Evolutionary conservation across 2,888 invertebrate genomes (phyloP).

Genomic region (Apeira syringaria): DNA sequence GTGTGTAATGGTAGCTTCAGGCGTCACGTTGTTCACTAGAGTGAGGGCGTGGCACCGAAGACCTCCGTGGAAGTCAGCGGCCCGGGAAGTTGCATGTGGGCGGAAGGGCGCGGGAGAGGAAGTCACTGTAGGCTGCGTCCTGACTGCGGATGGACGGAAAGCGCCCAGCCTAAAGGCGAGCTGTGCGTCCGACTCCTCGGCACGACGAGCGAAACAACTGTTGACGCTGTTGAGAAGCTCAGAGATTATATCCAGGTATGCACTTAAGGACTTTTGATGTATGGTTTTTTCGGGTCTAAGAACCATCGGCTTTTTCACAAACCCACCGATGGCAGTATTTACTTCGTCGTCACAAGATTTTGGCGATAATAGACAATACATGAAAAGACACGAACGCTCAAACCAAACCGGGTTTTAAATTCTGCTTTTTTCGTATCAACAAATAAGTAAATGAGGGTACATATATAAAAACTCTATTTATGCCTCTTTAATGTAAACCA

Average conservation of each 20-base stretch:
- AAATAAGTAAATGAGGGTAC: too few relatives aligned
- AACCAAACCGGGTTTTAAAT: too few relatives aligned
- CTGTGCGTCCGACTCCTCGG: slow-evolving; percentile 44
- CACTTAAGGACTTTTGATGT: neutral
- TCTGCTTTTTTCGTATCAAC: too few relatives aligned
- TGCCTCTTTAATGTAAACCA: too few relatives aligned
- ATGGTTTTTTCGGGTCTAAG: too few relatives aligned
- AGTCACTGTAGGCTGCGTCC: slow-evolving; percentile 12
- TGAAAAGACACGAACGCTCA: too few relatives aligned
- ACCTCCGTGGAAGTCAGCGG: slow-evolving; percentile 40
- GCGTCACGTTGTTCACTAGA: slow-evolving; percentile 62
- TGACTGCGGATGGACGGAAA: slow-evolving; percentile 7
- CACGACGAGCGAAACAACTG: slow-evolving; percentile 57
- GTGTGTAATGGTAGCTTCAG: slow-evolving; percentile 44
- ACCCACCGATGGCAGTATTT: too few relatives aligned
- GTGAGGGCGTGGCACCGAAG: slow-evolving; percentile 52
- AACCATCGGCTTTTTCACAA: too few relatives aligned
- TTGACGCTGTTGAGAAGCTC: slow-evolving; percentile 62
- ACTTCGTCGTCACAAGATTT: too few relatives aligned
- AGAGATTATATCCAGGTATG: slow-evolving; percentile 54
- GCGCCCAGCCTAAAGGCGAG: slow-evolving; percentile 24
- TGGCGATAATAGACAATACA: too few relatives aligned
- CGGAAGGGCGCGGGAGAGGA: slow-evolving; percentile 16
- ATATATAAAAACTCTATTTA: too few relatives aligned
- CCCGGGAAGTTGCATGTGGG: slow-evolving; percentile 29